These are phyloP conservation scores for Rynchops niger DNA, from an alignment of 2,113 vertebrate species.

Conservation along the genomic window DNA sequence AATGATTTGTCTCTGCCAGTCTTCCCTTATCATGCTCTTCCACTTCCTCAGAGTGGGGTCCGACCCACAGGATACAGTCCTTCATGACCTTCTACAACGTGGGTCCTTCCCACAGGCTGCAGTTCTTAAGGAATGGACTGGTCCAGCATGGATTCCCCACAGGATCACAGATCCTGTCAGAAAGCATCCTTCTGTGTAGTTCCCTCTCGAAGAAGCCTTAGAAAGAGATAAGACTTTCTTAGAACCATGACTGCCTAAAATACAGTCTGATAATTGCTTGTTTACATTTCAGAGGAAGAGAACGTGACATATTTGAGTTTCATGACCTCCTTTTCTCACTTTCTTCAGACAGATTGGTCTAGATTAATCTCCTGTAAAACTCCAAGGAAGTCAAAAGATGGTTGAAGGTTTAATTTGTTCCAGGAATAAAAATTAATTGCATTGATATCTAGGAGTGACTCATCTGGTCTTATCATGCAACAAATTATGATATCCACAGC, in stretches of 20 bases:
- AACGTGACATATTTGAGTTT: not conserved
- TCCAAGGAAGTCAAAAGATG: not conserved
- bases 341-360: not conserved
- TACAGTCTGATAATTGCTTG: not conserved
- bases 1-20: not conserved
- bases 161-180: not conserved
- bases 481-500: not conserved
- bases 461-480: not conserved
- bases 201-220: not conserved
- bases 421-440: not conserved
- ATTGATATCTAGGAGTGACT: not conserved
- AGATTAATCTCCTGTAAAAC: not conserved
- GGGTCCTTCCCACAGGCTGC: not conserved
- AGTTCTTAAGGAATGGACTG: not conserved
- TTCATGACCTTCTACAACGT: accelerated
- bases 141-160: not conserved
- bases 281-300: not conserved
- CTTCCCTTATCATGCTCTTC: not conserved
- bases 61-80: not conserved
- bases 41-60: not conserved
- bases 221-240: not conserved
- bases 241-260: not conserved
- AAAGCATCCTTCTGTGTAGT: not conserved
- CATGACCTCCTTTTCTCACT: not conserved
- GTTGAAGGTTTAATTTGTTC: not conserved